These are phyloP conservation scores for Cephalopholis sonnerati DNA, from an alignment of 2,113 vertebrate genomes.

Conservation along the genomic window DNA sequence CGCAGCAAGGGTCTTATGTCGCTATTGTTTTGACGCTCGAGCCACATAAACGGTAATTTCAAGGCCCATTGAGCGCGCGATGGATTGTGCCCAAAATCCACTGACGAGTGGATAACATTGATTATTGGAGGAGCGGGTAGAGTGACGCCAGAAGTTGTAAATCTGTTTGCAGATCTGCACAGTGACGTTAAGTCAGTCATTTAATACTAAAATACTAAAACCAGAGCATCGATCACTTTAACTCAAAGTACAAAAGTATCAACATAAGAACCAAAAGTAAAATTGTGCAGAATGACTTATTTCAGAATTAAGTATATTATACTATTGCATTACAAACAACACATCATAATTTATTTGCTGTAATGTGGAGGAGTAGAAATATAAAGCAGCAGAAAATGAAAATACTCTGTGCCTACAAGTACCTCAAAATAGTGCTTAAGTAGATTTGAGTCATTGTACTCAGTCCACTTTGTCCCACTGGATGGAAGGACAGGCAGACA, in stretches of 20 bases:
- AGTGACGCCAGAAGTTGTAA: slow-evolving; percentile 49
- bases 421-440: not conserved
- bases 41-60: slow-evolving; percentile 84
- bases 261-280: not conserved
- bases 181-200: not conserved
- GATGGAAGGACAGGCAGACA: not conserved
- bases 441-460: not conserved
- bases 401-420: not conserved
- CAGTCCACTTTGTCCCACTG: not conserved
- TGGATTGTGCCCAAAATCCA: slow-evolving; percentile 80
- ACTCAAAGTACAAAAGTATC: not conserved
- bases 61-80: slow-evolving; percentile 85
- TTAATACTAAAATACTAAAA: not conserved
- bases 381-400: not conserved
- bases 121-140: slow-evolving; percentile 63
- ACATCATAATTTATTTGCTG: too few relatives aligned
- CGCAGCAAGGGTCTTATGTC: slow-evolving; percentile 77
- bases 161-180: not conserved
- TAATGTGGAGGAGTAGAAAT: not conserved
- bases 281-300: not conserved
- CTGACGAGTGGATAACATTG: slow-evolving; percentile 68
- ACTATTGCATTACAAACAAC: not conserved
- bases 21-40: slow-evolving; percentile 81
- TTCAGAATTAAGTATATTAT: not conserved
- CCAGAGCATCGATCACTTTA: not conserved